These are phyloP conservation scores for Rhinoptilus africanus DNA, from an alignment of 2,113 vertebrate species.

Conservation along the genomic window DNA sequence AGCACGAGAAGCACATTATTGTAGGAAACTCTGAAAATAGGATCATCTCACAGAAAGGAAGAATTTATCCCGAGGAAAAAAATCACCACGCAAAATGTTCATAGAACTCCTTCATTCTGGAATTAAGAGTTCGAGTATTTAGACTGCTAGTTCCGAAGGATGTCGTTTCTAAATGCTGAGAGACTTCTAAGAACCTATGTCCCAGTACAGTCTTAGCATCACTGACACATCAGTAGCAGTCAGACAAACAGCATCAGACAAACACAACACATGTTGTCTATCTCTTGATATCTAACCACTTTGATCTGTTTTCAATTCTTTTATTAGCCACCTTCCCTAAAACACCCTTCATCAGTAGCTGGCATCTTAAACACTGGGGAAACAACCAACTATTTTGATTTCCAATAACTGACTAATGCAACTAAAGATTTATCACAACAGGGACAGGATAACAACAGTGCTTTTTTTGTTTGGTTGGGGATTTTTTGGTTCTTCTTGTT, in stretches of 20 bases:
- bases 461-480: background rate
- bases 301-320: background rate
- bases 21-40: background rate
- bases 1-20: background rate
- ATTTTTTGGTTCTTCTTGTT: background rate
- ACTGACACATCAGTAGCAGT: too few relatives aligned
- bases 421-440: background rate
- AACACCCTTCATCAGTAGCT: background rate
- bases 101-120: background rate
- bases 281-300: background rate
- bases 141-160: background rate
- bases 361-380: background rate
- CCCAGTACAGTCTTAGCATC: background rate
- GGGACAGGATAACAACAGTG: background rate
- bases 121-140: background rate
- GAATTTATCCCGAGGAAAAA: background rate
- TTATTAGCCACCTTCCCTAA: background rate
- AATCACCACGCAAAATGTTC: accelerated
- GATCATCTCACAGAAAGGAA: background rate
- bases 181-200: background rate
- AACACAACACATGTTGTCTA: background rate
- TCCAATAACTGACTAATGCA: background rate
- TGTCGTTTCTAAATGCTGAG: background rate
- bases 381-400: background rate
- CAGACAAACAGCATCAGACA: too few relatives aligned